Evolutionary conservation across 1,140 invertebrate genomes (phyloP).

Genomic region (Drosophila fuyamai): DNA sequence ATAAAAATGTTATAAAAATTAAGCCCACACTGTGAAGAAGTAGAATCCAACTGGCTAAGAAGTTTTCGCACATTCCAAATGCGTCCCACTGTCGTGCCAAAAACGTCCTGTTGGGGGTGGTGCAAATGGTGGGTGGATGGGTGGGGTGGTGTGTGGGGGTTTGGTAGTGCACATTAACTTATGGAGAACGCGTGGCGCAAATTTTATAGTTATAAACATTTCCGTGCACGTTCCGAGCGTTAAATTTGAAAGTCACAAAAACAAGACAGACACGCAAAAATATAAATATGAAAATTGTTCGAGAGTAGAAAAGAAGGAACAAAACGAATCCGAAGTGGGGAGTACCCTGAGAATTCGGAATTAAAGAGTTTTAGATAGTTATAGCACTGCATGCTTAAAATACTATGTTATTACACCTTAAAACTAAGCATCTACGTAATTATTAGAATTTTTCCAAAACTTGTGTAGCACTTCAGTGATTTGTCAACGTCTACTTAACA

Average conservation of each 20-base stretch:
- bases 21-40: conserved; percentile 52
- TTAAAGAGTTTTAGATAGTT: too few species aligned
- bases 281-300: conserved; percentile 27
- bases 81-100: conserved; percentile 61
- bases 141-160: background rate
- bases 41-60: conserved; percentile 15
- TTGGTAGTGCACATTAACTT: conserved; percentile 25
- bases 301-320: background rate
- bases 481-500: too few species aligned
- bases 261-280: conserved; percentile 6
- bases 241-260: conserved; percentile 52
- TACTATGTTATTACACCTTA: too few species aligned
- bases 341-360: background rate
- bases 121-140: background rate
- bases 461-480: too few species aligned
- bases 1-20: conserved; percentile 83
- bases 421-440: too few species aligned
- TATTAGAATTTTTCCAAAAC: too few species aligned
- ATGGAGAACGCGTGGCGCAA: conserved; percentile 67
- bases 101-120: conserved; percentile 61
- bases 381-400: too few species aligned
- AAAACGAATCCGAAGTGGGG: background rate
- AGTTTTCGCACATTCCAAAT: conserved; percentile 61
- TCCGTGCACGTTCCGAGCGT: conserved; percentile 68
- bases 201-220: conserved; percentile 74